Evolutionary conservation across 1,140 invertebrate genomes (phyloP), one percentile per base, ranked within the genome.

Genomic region (Tetraneura akinire): DNA sequence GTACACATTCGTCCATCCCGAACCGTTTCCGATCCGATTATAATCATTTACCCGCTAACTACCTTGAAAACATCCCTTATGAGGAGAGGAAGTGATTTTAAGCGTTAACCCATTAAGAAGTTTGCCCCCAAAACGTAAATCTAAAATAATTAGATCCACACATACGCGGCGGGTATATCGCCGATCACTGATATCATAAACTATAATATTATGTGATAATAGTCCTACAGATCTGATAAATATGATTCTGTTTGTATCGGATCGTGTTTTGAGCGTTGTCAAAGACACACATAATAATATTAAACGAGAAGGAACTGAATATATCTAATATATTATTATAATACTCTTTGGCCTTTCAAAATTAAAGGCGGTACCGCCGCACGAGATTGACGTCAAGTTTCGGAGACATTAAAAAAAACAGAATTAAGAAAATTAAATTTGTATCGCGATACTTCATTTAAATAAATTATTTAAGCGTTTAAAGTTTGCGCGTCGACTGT

Each of bases 1-100:
- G 29, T 73, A 47, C 49, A 32, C 49, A 32, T 73, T 73, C 10
- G 4, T 18, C 70, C 16, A 73, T 73, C 32, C 51, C n/a, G 26
- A 73, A 73, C 21, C 29, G 26, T 73, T 73, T 53, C n/a, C 49
- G 26, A 73, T 73, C 49, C n/a, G 70, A 73, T 73, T 73, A 51
- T 53, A 29, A 73, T 53, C 14, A 32, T 73, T 73, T 73, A 73
- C 49, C 29, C 16, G 23, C 47, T 73, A 29, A 73, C 70, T 73
- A 51, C 49, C 47, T 73, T 55, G 66, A 68, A 45, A 47, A 68
- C 26, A 68, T 47, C 11, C 26, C 13, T 47, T 37, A 37, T 37
- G 10, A 18, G 18, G 18, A 21, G 21, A 68, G 5, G 6, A 47
- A 47, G 66, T 68, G 42, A 68, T 47, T 68, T 68, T 16, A 9